Conservation (phyloP, 2,113 vertebrate genomes). For the Acinonyx jubatus region DNA sequence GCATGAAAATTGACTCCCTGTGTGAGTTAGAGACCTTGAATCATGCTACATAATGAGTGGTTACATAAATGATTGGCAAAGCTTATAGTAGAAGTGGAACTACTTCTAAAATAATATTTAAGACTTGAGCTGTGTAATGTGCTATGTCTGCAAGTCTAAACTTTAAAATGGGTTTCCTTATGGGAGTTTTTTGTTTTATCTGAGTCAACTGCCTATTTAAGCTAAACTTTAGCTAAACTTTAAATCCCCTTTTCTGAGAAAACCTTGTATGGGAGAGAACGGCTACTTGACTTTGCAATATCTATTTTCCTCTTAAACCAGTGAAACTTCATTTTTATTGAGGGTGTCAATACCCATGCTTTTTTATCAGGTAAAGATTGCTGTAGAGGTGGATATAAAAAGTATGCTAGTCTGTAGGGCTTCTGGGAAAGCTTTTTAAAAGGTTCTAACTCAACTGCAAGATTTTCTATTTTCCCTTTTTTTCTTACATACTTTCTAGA, state of each 20-base stretch:
- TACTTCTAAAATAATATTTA: background rate
- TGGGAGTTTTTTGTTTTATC: background rate
- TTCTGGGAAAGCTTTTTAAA: background rate
- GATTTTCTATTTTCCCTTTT: background rate
- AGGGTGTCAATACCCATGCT: background rate
- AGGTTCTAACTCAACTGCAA: background rate
- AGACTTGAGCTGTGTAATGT: background rate
- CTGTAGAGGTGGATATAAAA: background rate
- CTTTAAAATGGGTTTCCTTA: background rate
- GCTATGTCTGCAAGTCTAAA: background rate
- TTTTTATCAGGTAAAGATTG: background rate
- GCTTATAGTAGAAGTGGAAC: background rate
- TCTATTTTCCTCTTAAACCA: background rate
- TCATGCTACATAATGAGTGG: background rate
- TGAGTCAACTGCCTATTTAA: background rate
- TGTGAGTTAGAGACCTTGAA: background rate
- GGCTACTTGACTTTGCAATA: background rate
- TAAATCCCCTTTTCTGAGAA: background rate
- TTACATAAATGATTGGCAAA: background rate
- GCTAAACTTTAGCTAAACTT: background rate
- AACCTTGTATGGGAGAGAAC: background rate
- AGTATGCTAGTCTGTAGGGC: background rate
- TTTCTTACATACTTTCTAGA: background rate
- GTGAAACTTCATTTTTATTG: background rate
- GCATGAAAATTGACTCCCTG: background rate